Percentiles rank a stretch among this genome's conserved stretches.
Evolutionary conservation across 2,888 invertebrate species (phyloP).

Genomic region (Lysandra bellargus): DNA sequence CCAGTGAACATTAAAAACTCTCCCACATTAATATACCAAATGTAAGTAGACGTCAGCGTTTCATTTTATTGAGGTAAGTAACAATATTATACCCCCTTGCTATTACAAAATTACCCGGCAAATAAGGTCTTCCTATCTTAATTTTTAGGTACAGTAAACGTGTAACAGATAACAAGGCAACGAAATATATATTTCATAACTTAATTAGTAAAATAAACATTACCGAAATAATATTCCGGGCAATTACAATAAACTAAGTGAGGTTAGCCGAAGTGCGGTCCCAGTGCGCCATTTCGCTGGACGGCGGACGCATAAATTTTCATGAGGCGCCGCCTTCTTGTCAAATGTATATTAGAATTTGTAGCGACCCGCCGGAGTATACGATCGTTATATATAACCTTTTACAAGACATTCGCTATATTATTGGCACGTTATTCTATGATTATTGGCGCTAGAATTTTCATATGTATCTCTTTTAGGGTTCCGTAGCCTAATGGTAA

Average conservation of each 20-base stretch:
- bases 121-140: no score
- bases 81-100: no score
- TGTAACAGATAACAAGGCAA: no score
- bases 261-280: neutral
- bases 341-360: constrained; percentile 30
- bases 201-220: neutral
- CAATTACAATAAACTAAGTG: neutral
- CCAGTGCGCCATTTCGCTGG: neutral
- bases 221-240: neutral
- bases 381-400: neutral
- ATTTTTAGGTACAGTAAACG: no score
- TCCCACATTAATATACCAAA: no score
- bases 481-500: no score
- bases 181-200: neutral
- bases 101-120: no score
- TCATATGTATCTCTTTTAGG: no score
- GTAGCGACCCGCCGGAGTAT: constrained; percentile 2
- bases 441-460: neutral
- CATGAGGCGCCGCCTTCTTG: constrained; percentile 31
- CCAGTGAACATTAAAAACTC: no score
- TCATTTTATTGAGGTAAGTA: no score
- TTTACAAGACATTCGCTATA: neutral
- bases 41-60: no score
- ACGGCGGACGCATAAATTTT: constrained; percentile 32
- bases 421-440: neutral